A percentile compares a stretch with the other conserved stretches of the same genome.
Evolutionary conservation across 2,888 invertebrate genomes (phyloP).

Genomic region (Baronia brevicornis): DNA sequence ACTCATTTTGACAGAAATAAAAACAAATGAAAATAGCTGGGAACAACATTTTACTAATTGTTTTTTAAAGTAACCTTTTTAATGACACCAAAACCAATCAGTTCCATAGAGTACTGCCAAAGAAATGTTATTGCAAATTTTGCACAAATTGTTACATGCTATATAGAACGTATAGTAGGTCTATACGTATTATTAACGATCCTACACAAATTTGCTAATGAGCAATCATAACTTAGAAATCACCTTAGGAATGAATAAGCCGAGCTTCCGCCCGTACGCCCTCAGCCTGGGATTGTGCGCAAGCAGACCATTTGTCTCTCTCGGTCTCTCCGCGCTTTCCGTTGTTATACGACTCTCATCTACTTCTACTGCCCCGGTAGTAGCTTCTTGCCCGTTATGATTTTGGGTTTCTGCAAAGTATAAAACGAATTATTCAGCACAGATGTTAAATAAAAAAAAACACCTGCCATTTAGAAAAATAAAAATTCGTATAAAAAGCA

Average conservation of each 20-base stretch:
- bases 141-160: no score
- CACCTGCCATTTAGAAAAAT: not conserved
- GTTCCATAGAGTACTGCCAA: no score
- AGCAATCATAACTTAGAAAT: not conserved
- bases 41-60: no score
- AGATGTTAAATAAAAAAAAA: conserved; percentile 9
- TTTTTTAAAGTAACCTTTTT: no score
- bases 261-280: conserved; percentile 62
- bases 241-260: conserved; percentile 70
- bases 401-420: conserved; percentile 38
- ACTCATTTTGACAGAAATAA: no score
- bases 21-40: no score
- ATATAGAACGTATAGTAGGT: no score
- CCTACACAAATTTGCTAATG: no score
- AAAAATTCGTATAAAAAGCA: not conserved
- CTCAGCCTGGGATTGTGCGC: conserved; percentile 54
- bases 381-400: conserved; percentile 35
- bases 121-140: no score
- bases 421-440: conserved; percentile 8
- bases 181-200: no score
- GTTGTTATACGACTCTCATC: conserved; percentile 22
- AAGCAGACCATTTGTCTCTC: conserved; percentile 40
- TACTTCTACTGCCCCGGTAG: conserved; percentile 19
- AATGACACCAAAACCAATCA: no score
- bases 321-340: conserved; percentile 24